Evolutionary conservation across 2,113 vertebrate species (phyloP), one percentile per base, ranked within the genome.

Genomic region (Stigmatopora argus): DNA sequence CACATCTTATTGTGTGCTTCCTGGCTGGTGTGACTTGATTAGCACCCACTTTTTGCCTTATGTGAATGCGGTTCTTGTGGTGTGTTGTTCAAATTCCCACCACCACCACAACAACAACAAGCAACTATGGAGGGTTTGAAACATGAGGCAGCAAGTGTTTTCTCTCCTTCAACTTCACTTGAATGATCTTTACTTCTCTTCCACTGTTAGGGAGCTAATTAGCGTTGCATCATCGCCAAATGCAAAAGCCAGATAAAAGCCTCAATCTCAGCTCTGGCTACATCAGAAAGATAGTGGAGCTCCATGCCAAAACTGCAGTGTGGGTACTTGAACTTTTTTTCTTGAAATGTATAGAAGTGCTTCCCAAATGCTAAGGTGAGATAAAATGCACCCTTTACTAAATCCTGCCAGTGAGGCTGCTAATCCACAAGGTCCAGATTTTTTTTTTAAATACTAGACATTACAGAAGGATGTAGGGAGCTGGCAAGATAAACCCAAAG

Each of bases 401-500:
- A 81, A 69, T 65, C 62, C 64, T 48, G 46, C 64, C 66, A 75
- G 72, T 75, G 60, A 57, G 64, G 15, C 57, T 3, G 72, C 80
- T 88, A 31, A 88, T 90, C 88, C 86, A 69, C 48, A 12, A 17
- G 61, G 67, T 47, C 60, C 88, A 89, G 88, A 83, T 84, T 89
- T 79, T 80, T 82, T 31, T 31, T 31, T 31, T 31, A 31, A 75
- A 68, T 74, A 77, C 21, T 56, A 14, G 71, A 71, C 69, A 79
- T 83, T 88, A 86, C 81, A 71, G 78, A 77, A 77, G 84, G 82
- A 89, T 88, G 85, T 71, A 55, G 72, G 75, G 73, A 69, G 66
- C 85, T 76, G 1, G 61, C 74, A 46, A 86, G 87, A 89, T 88
- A 89, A 89, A 84, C 77, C 78, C 75, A 80, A 86, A 81, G 79